Evolutionary conservation across 1,140 invertebrate species (phyloP).

Genomic region (Caerostris extrusa): DNA sequence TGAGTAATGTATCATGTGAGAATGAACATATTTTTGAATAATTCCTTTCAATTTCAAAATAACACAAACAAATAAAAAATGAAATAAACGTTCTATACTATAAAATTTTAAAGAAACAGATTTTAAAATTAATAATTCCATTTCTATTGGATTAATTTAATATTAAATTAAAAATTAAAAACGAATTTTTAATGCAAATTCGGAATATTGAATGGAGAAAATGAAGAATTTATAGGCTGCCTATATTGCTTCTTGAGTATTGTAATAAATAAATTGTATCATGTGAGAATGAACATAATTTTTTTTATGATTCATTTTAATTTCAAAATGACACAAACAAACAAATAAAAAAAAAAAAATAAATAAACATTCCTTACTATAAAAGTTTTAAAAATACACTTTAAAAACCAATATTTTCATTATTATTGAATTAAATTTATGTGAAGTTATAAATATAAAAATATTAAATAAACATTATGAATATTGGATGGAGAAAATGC

Average conservation of each 20-base stretch:
- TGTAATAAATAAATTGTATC: slow-evolving; percentile 72
- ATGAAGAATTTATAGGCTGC: slow-evolving; percentile 56
- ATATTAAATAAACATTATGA: no score
- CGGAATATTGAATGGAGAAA: slow-evolving; percentile 49
- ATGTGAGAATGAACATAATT: slow-evolving; percentile 51
- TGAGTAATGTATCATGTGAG: slow-evolving; percentile 66
- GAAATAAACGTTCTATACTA: background rate
- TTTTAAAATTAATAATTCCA: no score
- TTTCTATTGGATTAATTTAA: no score
- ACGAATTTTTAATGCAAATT: no score
- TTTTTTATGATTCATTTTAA: background rate
- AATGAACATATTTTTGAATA: slow-evolving; percentile 14
- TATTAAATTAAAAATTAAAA: no score
- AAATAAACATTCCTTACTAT: no score
- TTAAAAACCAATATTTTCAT: no score
- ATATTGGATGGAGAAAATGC: slow-evolving; percentile 59
- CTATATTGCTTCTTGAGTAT: slow-evolving; percentile 59
- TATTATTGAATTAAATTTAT: no score
- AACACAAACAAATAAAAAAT: background rate
- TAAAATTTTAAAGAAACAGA: no score
- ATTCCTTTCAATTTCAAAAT: background rate
- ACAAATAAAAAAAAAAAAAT: no score
- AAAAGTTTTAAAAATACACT: no score
- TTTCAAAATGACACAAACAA: background rate
- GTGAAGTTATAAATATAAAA: no score